phyloP scores from a whole-genome alignment of 1,140 invertebrate species.

The Drosophila tristis region DNA sequence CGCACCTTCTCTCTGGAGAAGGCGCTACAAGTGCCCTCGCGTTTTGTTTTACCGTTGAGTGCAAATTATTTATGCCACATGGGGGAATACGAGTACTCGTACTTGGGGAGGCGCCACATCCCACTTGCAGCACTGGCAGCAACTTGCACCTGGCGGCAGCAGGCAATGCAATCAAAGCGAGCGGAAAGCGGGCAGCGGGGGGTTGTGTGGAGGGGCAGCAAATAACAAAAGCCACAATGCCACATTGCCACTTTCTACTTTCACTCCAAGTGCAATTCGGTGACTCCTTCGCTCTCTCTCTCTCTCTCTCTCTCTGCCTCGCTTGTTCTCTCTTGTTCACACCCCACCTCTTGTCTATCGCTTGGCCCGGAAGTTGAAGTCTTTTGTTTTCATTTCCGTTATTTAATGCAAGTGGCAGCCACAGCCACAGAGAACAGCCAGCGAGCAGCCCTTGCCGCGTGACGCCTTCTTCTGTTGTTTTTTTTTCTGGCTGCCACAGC shows the following conservation, averaged over 20 bases:
- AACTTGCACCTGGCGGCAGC: slow-evolving; percentile 8
- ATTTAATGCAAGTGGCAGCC: slow-evolving; percentile 75
- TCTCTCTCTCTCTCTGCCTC: slow-evolving; percentile 4
- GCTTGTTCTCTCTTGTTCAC: not conserved
- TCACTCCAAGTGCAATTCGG: slow-evolving; percentile 69
- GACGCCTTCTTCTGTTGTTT: slow-evolving; percentile 30
- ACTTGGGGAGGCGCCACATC: too few species aligned
- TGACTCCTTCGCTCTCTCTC: slow-evolving; percentile 33
- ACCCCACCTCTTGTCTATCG: not conserved
- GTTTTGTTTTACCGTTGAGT: slow-evolving; percentile 69
- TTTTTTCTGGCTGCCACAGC: slow-evolving; percentile 36
- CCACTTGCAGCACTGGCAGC: too few species aligned
- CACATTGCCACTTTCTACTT: slow-evolving; percentile 76
- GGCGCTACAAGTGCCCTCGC: slow-evolving; percentile 67
- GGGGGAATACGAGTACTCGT: slow-evolving; percentile 17
- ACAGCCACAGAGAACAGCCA: not conserved
- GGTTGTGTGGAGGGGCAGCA: slow-evolving; percentile 2
- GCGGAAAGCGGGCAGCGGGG: slow-evolving; percentile 15
- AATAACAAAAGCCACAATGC: slow-evolving; percentile 70
- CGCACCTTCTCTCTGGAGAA: slow-evolving; percentile 6
- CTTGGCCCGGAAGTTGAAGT: slow-evolving; percentile 68
- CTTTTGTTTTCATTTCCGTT: slow-evolving; percentile 82
- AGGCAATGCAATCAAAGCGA: slow-evolving; percentile 71
- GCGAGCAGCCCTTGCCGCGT: too few species aligned
- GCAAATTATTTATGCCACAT: slow-evolving; percentile 80